Evolutionary conservation across 2,797 vertebrate species (phyloP).

Genomic region (Hypotaenidia okinawae): DNA sequence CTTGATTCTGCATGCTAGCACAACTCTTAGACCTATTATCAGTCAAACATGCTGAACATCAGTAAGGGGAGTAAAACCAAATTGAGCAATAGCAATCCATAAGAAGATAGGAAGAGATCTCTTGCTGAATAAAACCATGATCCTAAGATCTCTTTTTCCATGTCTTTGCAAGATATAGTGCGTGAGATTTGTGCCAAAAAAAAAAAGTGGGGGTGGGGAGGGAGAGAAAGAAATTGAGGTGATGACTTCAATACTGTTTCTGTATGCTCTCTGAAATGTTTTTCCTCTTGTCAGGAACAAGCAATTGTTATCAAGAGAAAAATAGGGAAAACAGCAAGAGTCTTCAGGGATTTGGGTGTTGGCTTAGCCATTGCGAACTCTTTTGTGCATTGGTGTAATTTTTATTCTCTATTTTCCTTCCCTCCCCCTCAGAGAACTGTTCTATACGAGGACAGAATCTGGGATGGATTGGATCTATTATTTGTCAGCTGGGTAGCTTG

Average conservation of each 20-base stretch:
- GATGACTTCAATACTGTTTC: not conserved
- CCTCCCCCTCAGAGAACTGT: not conserved
- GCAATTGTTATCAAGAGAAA: not conserved
- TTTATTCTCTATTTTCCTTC: not conserved
- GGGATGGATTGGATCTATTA: not conserved
- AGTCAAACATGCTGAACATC: not conserved
- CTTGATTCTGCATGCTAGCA: not conserved
- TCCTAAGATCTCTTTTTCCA: not conserved
- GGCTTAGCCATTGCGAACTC: not conserved
- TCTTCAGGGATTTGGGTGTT: not conserved
- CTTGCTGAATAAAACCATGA: not conserved
- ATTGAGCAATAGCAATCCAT: not conserved
- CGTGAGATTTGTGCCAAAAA: not conserved
- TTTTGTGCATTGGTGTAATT: not conserved
- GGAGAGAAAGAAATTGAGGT: not conserved
- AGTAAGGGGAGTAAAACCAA: not conserved
- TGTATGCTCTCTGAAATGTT: not conserved
- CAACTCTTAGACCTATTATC: not conserved
- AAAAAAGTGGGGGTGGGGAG: not conserved
- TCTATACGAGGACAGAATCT: not conserved
- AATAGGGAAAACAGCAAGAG: not conserved
- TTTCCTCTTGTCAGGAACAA: not conserved
- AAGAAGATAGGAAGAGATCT: not conserved
- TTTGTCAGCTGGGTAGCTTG: not conserved
- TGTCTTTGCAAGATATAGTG: not conserved